These are phyloP conservation scores for Falco punctatus DNA, from an alignment of 2,113 vertebrate genomes.

Conservation along the genomic window DNA sequence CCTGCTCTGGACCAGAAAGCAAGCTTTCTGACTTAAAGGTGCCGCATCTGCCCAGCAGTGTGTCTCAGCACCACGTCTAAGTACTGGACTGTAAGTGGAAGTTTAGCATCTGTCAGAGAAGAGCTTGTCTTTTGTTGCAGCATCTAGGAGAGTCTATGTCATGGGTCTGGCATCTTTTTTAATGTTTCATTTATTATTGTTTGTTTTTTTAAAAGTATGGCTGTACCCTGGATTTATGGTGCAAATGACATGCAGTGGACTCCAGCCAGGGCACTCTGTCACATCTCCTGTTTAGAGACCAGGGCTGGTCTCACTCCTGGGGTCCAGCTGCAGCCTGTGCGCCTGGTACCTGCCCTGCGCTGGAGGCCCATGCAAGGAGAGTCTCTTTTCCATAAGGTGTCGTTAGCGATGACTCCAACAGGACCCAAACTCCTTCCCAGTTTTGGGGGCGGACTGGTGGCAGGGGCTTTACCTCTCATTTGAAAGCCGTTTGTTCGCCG, in stretches of 20 bases:
- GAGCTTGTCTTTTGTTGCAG: background rate
- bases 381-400: background rate
- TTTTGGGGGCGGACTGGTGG: background rate
- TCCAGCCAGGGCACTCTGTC: background rate
- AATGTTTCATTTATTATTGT: background rate
- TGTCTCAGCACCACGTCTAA: background rate
- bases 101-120: background rate
- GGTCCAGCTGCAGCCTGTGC: background rate
- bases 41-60: background rate
- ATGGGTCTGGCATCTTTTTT: background rate
- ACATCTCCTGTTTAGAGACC: background rate
- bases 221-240: background rate
- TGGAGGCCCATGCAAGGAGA: background rate
- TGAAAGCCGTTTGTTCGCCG: background rate
- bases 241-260: background rate
- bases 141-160: background rate
- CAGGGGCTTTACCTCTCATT: background rate
- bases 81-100: background rate
- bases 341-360: background rate
- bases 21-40: background rate
- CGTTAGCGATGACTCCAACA: fast-evolving
- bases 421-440: background rate
- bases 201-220: background rate
- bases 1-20: background rate
- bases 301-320: background rate